These are phyloP conservation scores for Andrena chrysosceles DNA, from an alignment of 2,888 invertebrate genomes.

Conservation along the genomic window DNA sequence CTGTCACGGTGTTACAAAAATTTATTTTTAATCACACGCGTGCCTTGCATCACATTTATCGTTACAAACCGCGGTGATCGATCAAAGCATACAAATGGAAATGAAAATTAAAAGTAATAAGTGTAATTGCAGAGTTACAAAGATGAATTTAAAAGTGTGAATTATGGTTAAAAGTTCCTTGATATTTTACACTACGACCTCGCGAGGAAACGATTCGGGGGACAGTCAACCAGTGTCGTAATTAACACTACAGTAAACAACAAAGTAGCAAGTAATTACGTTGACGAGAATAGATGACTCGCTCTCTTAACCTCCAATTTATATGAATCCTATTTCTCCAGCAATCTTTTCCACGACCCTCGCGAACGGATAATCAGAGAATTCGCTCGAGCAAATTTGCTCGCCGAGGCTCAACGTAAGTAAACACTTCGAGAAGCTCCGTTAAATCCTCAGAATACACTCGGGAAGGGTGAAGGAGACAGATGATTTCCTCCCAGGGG, in stretches of 20 bases:
- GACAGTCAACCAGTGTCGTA: conserved; percentile 16
- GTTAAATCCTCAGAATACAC: conserved; percentile 72
- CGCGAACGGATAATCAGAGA: conserved; percentile 67
- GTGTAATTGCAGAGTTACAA: conserved; percentile 10
- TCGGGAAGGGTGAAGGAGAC: conserved; percentile 56
- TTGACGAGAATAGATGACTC: conserved; percentile 19
- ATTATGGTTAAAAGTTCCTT: background rate
- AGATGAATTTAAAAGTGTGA: background rate
- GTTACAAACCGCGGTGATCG: background rate
- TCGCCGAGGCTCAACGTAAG: conserved; percentile 56
- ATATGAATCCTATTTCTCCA: conserved; percentile 64
- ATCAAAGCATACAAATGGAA: background rate
- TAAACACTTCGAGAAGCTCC: conserved; percentile 68
- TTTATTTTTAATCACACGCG: background rate
- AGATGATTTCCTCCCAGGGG: conserved; percentile 52
- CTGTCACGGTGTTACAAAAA: no score
- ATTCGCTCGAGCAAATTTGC: conserved; percentile 69
- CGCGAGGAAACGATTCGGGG: background rate
- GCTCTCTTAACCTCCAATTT: conserved; percentile 65
- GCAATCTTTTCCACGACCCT: conserved; percentile 63
- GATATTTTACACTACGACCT: background rate
- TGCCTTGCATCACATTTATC: background rate
- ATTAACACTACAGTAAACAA: conserved; percentile 45
- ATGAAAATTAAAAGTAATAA: background rate
- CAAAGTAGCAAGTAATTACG: conserved; percentile 27